phyloP scores from a whole-genome alignment of 2,888 invertebrate genomes.

The Galerucella pusilla region DNA sequence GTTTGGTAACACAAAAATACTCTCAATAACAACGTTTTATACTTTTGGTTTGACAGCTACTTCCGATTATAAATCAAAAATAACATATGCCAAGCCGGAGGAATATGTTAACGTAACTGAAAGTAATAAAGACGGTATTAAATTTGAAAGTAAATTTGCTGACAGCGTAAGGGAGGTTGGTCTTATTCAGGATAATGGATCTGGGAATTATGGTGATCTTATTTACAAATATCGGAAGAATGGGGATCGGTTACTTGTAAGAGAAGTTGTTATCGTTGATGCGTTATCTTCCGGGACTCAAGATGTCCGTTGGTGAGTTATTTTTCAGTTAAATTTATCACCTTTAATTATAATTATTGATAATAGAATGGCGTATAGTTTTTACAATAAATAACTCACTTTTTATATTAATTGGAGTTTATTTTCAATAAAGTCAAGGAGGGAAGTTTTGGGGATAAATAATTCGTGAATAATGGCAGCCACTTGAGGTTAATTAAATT shows the following conservation, averaged over 20 bases:
- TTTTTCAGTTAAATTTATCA: neutral
- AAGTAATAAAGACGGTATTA: conserved; percentile 8
- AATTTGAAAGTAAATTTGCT: conserved; percentile 41
- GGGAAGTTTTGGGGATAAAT: too few species aligned
- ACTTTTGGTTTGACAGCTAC: conserved; percentile 1
- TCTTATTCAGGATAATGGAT: conserved; percentile 45
- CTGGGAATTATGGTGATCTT: conserved; percentile 50
- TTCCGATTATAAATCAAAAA: conserved; percentile 12
- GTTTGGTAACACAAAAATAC: neutral
- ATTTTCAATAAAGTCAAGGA: too few species aligned
- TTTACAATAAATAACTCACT: too few species aligned
- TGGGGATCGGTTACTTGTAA: conserved; percentile 47
- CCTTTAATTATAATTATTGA: neutral
- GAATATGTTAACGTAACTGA: neutral
- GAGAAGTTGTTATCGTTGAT: conserved; percentile 48
- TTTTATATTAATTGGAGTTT: too few species aligned
- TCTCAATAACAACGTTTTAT: neutral
- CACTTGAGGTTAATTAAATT: too few species aligned
- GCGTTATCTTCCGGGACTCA: conserved; percentile 46
- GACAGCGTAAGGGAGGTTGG: conserved; percentile 21
- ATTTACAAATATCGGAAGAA: conserved; percentile 48
- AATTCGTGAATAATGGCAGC: too few species aligned
- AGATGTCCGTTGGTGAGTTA: conserved; percentile 51
- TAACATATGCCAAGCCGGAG: neutral
- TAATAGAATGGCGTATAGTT: too few species aligned